Conservation (phyloP, 2,113 vertebrate genomes). For the Ornithorhynchus anatinus region DNA sequence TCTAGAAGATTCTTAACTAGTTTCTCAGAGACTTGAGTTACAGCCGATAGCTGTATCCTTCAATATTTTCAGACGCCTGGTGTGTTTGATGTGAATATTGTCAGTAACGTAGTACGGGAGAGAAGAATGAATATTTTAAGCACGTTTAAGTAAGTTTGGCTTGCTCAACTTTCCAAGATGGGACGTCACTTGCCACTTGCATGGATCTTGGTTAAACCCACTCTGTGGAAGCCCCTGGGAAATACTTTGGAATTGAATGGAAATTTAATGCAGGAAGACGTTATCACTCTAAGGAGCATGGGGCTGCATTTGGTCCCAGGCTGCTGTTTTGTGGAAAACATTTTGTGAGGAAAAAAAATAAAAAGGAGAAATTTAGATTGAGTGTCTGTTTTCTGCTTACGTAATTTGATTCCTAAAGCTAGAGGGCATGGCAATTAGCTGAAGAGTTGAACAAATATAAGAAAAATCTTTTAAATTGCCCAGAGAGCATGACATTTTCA, state of each 20-base stretch:
- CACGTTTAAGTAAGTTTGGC: neutral
- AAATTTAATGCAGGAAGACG: neutral
- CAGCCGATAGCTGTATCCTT: no score
- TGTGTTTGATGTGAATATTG: neutral
- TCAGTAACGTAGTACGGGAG: neutral
- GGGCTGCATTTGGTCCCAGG: neutral
- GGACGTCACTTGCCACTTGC: neutral
- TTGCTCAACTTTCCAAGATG: neutral
- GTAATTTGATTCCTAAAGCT: neutral
- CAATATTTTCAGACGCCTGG: no score
- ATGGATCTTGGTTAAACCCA: neutral
- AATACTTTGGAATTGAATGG: neutral
- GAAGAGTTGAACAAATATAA: constrained; percentile 8
- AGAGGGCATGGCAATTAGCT: neutral
- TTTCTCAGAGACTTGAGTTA: no score
- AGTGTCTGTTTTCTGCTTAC: neutral
- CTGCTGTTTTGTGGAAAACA: neutral
- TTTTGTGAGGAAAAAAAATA: neutral
- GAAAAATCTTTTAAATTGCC: constrained; percentile 20
- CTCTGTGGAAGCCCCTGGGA: neutral
- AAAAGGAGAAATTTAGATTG: neutral
- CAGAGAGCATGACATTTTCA: constrained; percentile 24
- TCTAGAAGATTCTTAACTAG: no score
- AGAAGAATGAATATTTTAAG: neutral
- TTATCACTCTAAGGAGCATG: neutral